Evolutionary conservation across 2,888 invertebrate species (phyloP), one percentile per base, ranked within the genome.

Genomic region (Machimus rusticus): DNA sequence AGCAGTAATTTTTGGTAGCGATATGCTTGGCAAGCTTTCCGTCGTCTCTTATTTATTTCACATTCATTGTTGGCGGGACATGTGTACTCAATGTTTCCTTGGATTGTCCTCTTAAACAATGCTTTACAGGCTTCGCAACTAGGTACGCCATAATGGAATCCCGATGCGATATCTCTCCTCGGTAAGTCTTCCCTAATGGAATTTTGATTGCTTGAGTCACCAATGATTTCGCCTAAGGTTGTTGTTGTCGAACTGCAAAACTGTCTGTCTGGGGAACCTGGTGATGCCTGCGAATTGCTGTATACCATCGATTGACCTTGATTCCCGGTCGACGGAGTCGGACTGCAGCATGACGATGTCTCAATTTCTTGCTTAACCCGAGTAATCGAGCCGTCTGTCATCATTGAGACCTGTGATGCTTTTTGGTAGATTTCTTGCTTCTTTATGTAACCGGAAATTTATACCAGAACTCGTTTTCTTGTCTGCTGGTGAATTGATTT

Each of bases 61-160:
- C 99, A 99, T 93, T 98, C 98, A 91, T 98, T 98, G 86, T 96
- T 96, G 5, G 98, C 98, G 3, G 99, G 99, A 93, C 99, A 99
- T 12, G 98, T 98, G 93, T 99, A 99, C 93, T 99, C 99, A 91
- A 99, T 99, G 93, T 98, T 99, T 91, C 98, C 98, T 96, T 99
- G 99, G 94, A 99, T 99, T 87, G 99, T 99, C 92, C 99, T 94
- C 93, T 99, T 99, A 93, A 99, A 99, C 94, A 99, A 99, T 84
- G 99, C 99, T 94, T 99, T 99, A 93, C 99, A 99, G 9, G 99
- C 99, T 93, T 99, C 99, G 92, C 99, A 99, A 78, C 98, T 98
- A 74, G 99, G 98, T 1, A 99, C 99, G 0, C 99, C 98, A 91
- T 98, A 98, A 93, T 99, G 99, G 93, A 98, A 99, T 55, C 99